Evolutionary conservation across 2,113 vertebrate genomes (phyloP), one percentile per base, ranked within the genome.

Genomic region (Spea multiplicata): DNA sequence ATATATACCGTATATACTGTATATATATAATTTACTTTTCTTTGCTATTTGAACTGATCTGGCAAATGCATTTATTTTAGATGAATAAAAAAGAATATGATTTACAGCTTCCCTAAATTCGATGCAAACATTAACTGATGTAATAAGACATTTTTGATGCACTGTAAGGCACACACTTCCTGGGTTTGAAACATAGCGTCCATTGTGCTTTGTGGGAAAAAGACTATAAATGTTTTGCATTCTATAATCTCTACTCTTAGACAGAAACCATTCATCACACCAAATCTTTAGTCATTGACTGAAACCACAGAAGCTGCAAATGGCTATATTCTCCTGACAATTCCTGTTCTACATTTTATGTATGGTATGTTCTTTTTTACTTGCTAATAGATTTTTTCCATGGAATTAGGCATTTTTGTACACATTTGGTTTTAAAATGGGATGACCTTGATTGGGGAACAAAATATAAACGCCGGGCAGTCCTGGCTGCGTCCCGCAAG

Each of bases 231-330:
- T 73, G 71, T 73, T 74, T 72, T 73, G 71, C 64, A 68, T 80
- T 80, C 71, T 80, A 68, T 68, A 80, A 80, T 80, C 78, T 80
- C 71, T 61, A 74, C 17, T 74, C 68, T 74, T 55, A 74, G 78
- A 80, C 78, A 80, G 78, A 78, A 78, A 80, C 78, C 71, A 80
- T 80, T 74, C 78, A 80, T 80, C 78, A 80, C 78, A 80, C 78
- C 78, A 67, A 67, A 80, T 74, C 78, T 75, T 67, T 53, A 75
- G 74, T 67, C 64, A 64, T 67, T 80, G 78, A 80, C 78, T 80
- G 78, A 74, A 80, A 80, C 78, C 78, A 80, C 78, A 80, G 78
- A 80, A 80, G 78, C 78, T 74, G 78, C 73, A 74, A 80, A 80
- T 80, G 78, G 78, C 73, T 80, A 53, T 80, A 80, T 80, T 71